phyloP scores from a whole-genome alignment of 2,113 vertebrate species.

The Toxotes chatareus region DNA sequence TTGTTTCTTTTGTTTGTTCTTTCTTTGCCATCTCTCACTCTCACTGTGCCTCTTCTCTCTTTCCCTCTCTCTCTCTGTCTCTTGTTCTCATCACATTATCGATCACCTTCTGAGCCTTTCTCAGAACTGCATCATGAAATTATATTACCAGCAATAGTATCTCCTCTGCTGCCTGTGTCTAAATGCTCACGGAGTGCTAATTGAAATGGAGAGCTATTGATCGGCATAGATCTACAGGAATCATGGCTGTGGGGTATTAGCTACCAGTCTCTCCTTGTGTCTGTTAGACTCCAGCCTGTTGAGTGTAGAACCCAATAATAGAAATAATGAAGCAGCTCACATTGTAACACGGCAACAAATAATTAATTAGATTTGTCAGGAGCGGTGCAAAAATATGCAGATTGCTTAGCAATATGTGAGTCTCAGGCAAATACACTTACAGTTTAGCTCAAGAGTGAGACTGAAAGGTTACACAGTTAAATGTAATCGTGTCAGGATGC shows the following conservation, averaged over 20 bases:
- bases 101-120: constrained; percentile 79
- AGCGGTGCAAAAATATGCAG: constrained; percentile 27
- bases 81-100: constrained; percentile 69
- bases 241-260: constrained; percentile 58
- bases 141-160: constrained; percentile 81
- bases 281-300: constrained; percentile 65
- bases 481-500: constrained; percentile 36
- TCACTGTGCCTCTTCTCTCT: not conserved
- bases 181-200: constrained; percentile 82
- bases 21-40: not conserved
- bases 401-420: constrained; percentile 28
- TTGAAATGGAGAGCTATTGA: constrained; percentile 85
- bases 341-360: constrained; percentile 48
- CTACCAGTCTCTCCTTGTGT: constrained; percentile 56
- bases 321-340: constrained; percentile 60
- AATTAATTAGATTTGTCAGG: constrained; percentile 42
- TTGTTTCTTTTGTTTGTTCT: not conserved
- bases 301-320: constrained; percentile 65
- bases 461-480: constrained; percentile 15
- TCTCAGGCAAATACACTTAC: constrained; percentile 15
- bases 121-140: constrained; percentile 83
- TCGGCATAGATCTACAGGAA: constrained; percentile 71
- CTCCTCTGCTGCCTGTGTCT: constrained; percentile 79
- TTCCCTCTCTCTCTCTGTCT: constrained; percentile 27
- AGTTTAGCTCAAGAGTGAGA: constrained; percentile 22